Evolutionary conservation across 1,140 invertebrate genomes (phyloP).

Genomic region (Eurosta solidaginis): DNA sequence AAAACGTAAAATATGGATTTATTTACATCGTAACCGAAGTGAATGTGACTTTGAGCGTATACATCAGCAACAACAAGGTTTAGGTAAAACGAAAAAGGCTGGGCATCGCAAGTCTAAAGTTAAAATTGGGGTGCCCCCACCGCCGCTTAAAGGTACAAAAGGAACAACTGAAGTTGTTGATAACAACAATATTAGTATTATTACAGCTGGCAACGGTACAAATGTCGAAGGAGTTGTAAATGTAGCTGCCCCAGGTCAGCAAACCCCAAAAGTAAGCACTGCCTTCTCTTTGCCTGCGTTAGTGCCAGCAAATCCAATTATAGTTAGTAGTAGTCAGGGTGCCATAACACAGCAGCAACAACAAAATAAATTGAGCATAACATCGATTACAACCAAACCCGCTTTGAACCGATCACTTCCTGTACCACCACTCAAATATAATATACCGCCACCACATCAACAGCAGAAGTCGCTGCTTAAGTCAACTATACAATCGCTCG

Average conservation of each 20-base stretch:
- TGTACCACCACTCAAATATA: conserved; percentile 54
- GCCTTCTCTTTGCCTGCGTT: conserved; percentile 41
- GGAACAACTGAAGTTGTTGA: not conserved
- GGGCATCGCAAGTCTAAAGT: conserved; percentile 46
- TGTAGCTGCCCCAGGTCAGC: not conserved
- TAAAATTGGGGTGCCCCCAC: not conserved
- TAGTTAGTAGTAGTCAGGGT: conserved; percentile 29
- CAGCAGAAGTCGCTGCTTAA: conserved; percentile 53
- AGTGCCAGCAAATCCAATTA: conserved; percentile 40
- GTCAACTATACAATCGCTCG: conserved; percentile 33
- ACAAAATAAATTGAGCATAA: conserved; percentile 25
- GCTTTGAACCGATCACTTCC: conserved; percentile 47
- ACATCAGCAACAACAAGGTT: conserved; percentile 61
- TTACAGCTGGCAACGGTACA: conserved; percentile 33
- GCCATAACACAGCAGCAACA: conserved; percentile 29
- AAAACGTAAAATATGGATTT: conserved; percentile 88
- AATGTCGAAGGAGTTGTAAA: conserved; percentile 10
- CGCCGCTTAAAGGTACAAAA: not conserved
- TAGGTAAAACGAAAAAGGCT: conserved; percentile 53
- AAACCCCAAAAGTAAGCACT: not conserved
- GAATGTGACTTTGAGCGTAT: conserved; percentile 76
- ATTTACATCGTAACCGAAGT: conserved; percentile 78
- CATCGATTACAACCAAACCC: not conserved
- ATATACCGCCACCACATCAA: conserved; percentile 40
- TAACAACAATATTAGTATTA: not conserved